A percentile compares a stretch with the other conserved stretches of the same genome.
phyloP scores from a whole-genome alignment of 2,888 invertebrate species.

The Cepaea hortensis region DNA sequence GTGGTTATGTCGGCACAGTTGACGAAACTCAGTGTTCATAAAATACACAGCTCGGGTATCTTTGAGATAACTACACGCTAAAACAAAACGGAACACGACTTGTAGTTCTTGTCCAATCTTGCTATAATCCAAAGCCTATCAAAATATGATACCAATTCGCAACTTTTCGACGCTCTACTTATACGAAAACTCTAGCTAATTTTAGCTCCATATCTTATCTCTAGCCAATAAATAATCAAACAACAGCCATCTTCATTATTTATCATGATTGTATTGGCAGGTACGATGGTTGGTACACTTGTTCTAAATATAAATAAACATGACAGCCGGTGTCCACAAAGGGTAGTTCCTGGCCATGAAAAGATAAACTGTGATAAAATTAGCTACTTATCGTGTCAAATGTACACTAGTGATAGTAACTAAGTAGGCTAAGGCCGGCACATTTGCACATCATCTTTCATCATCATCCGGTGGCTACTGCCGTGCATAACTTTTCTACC shows the following conservation, averaged over 20 bases:
- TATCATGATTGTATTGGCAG: background rate
- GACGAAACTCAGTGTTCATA: too few species aligned
- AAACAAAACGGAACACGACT: background rate
- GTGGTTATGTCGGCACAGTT: too few species aligned
- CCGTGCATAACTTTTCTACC: too few species aligned
- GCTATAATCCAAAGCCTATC: background rate
- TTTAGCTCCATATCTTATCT: conserved; percentile 16
- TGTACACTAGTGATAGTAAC: background rate
- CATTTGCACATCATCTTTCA: too few species aligned
- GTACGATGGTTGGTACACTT: background rate
- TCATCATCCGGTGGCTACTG: too few species aligned
- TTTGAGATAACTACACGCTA: background rate
- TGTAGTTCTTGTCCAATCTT: background rate
- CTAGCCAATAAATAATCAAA: conserved; percentile 3
- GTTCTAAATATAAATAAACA: conserved; percentile 29
- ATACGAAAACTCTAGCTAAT: conserved; percentile 11
- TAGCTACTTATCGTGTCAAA: background rate
- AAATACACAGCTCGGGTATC: background rate
- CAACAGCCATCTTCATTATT: background rate
- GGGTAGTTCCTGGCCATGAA: background rate
- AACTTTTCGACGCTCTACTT: conserved; percentile 11
- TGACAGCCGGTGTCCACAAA: background rate
- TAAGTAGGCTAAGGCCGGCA: too few species aligned
- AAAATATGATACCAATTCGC: background rate
- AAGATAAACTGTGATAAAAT: conserved; percentile 8